Evolutionary conservation across 2,113 vertebrate genomes (phyloP).

Genomic region (Cyanoramphus novaezelandiae): DNA sequence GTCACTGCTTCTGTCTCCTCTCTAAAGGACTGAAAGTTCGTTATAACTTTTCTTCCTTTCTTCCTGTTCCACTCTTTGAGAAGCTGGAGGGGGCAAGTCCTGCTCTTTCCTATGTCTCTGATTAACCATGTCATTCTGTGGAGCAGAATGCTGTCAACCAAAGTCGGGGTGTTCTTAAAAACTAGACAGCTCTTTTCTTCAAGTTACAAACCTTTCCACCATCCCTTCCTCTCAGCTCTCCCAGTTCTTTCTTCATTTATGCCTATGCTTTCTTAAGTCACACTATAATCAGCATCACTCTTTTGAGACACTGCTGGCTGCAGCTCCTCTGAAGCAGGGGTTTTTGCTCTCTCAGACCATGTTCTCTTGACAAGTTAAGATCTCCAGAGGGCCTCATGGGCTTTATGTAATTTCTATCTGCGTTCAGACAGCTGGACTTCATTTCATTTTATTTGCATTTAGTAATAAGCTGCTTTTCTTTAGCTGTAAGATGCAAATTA

Average conservation of each 20-base stretch:
- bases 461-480: slow-evolving; percentile 76
- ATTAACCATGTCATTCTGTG: not conserved
- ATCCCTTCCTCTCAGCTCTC: not conserved
- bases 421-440: slow-evolving; percentile 68
- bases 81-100: not conserved
- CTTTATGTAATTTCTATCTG: slow-evolving; percentile 75
- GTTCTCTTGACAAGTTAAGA: slow-evolving; percentile 61
- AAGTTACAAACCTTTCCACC: not conserved
- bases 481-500: slow-evolving; percentile 72
- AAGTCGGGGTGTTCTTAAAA: not conserved
- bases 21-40: not conserved
- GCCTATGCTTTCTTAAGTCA: slow-evolving; percentile 6
- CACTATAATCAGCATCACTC: slow-evolving; percentile 7
- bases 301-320: slow-evolving; percentile 32
- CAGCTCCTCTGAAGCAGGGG: slow-evolving; percentile 10
- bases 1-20: not conserved
- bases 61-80: not conserved
- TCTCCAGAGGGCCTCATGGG: slow-evolving; percentile 64
- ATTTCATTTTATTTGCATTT: slow-evolving; percentile 75
- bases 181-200: not conserved
- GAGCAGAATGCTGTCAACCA: not conserved
- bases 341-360: slow-evolving; percentile 41
- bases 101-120: not conserved
- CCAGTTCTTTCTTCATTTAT: not conserved
- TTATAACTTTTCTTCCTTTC: not conserved